These are phyloP conservation scores for Zaprionus obscuricornis DNA, from an alignment of 2,888 invertebrate species.

Conservation along the genomic window DNA sequence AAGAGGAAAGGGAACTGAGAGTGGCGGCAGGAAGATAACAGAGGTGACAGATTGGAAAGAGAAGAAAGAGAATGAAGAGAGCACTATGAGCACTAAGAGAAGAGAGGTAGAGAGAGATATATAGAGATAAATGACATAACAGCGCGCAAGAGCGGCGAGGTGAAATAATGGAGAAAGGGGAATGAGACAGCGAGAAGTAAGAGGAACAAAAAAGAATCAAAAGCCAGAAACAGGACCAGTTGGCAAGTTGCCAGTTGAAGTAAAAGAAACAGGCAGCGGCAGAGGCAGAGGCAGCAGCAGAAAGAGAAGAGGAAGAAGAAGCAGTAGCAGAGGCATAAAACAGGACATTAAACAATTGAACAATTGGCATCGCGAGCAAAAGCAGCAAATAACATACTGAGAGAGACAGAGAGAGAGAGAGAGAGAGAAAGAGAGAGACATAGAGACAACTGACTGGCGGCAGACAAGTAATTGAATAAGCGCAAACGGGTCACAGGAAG, in stretches of 20 bases:
- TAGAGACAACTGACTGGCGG: too few relatives aligned
- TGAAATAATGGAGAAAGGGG: neutral
- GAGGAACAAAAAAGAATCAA: neutral
- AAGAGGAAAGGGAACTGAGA: neutral
- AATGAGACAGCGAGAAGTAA: neutral
- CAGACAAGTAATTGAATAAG: conserved; percentile 55
- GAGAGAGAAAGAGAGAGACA: neutral
- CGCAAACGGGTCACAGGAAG: conserved; percentile 28
- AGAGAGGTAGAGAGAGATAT: too few relatives aligned
- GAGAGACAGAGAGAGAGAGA: conserved; percentile 11
- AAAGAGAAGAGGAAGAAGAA: conserved; percentile 8
- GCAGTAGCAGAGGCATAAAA: conserved; percentile 20
- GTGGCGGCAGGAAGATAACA: neutral
- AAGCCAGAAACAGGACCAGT: neutral
- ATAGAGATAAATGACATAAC: neutral
- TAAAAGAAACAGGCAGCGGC: neutral
- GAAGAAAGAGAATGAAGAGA: neutral
- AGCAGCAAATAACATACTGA: conserved; percentile 23
- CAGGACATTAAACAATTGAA: conserved; percentile 71
- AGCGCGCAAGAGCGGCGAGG: neutral
- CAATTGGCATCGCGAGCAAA: conserved; percentile 34
- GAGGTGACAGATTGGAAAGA: too few relatives aligned
- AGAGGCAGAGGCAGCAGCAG: conserved; percentile 2
- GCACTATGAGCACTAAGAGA: neutral
- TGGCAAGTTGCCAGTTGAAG: neutral